These are phyloP conservation scores for Anas platyrhynchos DNA, from an alignment of 2,113 vertebrate genomes.

Conservation along the genomic window DNA sequence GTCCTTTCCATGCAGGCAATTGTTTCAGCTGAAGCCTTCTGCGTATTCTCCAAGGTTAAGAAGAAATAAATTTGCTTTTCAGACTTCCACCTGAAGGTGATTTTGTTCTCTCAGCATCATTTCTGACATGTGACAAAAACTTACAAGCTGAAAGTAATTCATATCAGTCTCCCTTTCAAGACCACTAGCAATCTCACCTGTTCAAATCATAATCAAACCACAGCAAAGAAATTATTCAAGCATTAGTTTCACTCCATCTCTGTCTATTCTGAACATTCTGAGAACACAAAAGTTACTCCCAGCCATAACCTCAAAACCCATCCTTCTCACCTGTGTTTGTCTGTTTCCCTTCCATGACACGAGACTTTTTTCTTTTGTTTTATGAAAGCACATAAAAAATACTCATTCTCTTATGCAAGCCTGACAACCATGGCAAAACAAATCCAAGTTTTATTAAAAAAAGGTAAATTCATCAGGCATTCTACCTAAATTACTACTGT, in stretches of 20 bases:
- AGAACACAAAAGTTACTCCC: background rate
- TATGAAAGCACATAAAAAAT: background rate
- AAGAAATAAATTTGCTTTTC: slow-evolving; percentile 13
- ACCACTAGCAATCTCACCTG: background rate
- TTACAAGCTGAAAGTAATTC: background rate
- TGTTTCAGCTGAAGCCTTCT: background rate
- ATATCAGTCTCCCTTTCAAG: background rate
- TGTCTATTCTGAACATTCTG: background rate
- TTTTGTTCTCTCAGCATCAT: background rate
- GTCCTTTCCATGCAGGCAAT: background rate
- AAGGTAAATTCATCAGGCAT: background rate
- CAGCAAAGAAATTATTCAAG: background rate
- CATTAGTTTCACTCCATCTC: background rate
- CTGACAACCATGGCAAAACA: background rate
- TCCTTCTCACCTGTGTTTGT: background rate
- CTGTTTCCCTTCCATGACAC: background rate
- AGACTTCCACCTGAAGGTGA: background rate
- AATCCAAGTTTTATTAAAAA: background rate
- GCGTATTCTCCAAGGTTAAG: background rate
- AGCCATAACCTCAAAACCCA: background rate
- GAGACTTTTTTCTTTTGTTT: background rate
- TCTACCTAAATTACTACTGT: background rate
- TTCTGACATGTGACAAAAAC: background rate
- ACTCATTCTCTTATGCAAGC: background rate
- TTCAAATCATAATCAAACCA: background rate